Conservation (phyloP, 2,888 invertebrate species). For the Adela reaumurella region DNA sequence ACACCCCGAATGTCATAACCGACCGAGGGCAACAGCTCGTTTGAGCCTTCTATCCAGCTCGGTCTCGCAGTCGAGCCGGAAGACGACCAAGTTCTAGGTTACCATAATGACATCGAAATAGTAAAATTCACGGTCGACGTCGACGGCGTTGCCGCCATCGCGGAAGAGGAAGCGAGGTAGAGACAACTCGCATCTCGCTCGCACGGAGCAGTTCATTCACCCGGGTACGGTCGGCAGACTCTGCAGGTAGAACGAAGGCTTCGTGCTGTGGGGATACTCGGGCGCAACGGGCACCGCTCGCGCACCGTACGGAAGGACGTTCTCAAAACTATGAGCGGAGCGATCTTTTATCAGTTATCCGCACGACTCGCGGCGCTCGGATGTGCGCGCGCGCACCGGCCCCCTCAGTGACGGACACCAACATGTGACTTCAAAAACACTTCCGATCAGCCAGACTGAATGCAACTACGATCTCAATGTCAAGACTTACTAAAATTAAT, state of each 20-base stretch:
- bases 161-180: too few species aligned
- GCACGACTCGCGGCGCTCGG: conserved; percentile 43
- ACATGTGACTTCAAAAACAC: conserved; percentile 12
- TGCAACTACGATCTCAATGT: conserved; percentile 51
- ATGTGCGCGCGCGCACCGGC: conserved; percentile 30
- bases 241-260: conserved; percentile 9
- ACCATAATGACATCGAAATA: conserved; percentile 31
- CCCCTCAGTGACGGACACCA: conserved; percentile 26
- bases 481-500: conserved; percentile 34
- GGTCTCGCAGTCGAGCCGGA: not conserved
- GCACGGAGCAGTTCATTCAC: conserved; percentile 47
- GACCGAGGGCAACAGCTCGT: too few species aligned
- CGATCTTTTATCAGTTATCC: conserved; percentile 50
- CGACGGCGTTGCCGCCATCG: conserved; percentile 45
- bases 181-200: conserved; percentile 32
- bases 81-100: conserved; percentile 29
- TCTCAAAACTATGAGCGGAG: conserved; percentile 46
- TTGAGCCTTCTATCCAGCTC: too few species aligned
- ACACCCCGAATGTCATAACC: too few species aligned
- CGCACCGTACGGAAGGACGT: conserved; percentile 38
- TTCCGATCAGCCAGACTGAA: conserved; percentile 39
- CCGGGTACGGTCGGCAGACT: conserved; percentile 15
- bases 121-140: conserved; percentile 32
- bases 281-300: conserved; percentile 24
- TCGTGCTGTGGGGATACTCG: too few species aligned